Percentiles rank a stretch among this genome's conserved stretches.
Evolutionary conservation across 2,113 vertebrate species (phyloP).

Genomic region (Takifugu flavidus): DNA sequence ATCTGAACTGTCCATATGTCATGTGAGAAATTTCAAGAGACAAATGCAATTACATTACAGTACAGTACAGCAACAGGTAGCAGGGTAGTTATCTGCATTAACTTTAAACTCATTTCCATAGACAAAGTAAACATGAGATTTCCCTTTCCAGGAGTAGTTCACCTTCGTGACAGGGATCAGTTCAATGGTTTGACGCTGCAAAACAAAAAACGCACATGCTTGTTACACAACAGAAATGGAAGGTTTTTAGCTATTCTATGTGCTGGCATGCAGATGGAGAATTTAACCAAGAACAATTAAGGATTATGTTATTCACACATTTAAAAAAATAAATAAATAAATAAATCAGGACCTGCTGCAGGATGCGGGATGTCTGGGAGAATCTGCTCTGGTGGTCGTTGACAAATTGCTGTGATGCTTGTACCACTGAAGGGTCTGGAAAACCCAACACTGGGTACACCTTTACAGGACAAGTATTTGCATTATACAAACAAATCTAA

Average conservation of each 20-base stretch:
- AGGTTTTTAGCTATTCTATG: neutral
- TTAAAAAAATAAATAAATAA: neutral
- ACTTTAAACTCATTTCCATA: conserved; percentile 78
- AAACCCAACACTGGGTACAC: conserved; percentile 74
- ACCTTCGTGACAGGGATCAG: conserved; percentile 78
- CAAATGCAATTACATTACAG: conserved; percentile 50
- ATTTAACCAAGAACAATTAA: neutral
- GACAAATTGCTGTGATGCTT: conserved; percentile 70
- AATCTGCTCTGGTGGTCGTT: conserved; percentile 71
- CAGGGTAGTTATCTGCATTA: conserved; percentile 72
- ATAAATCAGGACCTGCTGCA: conserved; percentile 74
- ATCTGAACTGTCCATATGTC: no score
- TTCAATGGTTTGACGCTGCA: conserved; percentile 78
- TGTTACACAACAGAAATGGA: neutral
- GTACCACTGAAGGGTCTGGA: conserved; percentile 61
- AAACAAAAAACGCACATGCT: conserved; percentile 21
- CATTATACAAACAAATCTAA: neutral
- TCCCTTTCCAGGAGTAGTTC: conserved; percentile 74
- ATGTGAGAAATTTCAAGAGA: no score
- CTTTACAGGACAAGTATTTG: conserved; percentile 43
- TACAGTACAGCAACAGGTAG: conserved; percentile 69
- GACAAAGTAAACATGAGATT: conserved; percentile 69
- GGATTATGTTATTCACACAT: neutral
- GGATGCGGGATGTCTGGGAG: conserved; percentile 64
- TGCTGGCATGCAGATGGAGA: neutral